phyloP scores from a whole-genome alignment of 2,888 invertebrate genomes.

The Netelia inedita region DNA sequence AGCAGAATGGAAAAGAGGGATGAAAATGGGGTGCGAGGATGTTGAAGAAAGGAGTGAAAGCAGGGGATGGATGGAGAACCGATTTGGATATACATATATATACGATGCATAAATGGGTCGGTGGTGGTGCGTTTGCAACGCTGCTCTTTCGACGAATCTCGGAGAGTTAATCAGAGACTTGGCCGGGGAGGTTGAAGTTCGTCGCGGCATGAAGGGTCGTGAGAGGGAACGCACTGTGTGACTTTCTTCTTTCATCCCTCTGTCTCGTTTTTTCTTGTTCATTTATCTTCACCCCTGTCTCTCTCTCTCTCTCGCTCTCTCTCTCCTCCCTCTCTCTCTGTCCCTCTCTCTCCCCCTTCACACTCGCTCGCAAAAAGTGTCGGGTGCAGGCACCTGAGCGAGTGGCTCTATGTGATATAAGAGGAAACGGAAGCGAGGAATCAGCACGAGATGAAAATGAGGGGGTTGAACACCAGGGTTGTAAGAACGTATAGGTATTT shows the following conservation, averaged over 20 bases:
- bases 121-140: constrained; percentile 23
- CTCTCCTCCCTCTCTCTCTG: not conserved
- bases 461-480: not conserved
- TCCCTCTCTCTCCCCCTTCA: not conserved
- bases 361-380: not conserved
- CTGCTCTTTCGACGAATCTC: constrained; percentile 54
- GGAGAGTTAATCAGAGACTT: constrained; percentile 65
- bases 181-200: constrained; percentile 20
- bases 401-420: not conserved
- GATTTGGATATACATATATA: constrained; percentile 38
- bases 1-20: constrained; percentile 11
- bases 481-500: not conserved
- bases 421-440: not conserved
- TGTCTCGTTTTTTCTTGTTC: not conserved
- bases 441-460: not conserved
- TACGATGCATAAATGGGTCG: constrained; percentile 7
- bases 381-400: constrained; percentile 16
- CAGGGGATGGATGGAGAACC: constrained; percentile 4
- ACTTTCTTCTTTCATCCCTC: constrained; percentile 24
- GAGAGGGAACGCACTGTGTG: constrained; percentile 17
- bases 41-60: constrained; percentile 5
- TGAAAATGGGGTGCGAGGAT: constrained; percentile 11
- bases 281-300: not conserved
- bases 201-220: constrained; percentile 45
- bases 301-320: not conserved